Evolutionary conservation across 1,140 invertebrate genomes (phyloP).

Genomic region (Megalopta genalis): DNA sequence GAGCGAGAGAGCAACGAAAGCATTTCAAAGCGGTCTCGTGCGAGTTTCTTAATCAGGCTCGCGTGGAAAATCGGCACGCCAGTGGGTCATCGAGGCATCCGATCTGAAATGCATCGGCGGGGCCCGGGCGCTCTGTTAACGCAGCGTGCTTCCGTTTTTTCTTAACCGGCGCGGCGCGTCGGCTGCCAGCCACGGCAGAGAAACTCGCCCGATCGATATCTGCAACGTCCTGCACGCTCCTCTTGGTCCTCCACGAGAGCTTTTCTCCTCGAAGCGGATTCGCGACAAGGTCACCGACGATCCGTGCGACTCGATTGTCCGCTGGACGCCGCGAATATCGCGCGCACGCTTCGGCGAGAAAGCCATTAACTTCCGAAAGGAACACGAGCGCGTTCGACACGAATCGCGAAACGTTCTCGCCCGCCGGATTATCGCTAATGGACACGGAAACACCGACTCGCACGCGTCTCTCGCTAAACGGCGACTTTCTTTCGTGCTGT

Average conservation of each 20-base stretch:
- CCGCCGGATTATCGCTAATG: background rate
- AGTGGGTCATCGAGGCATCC: background rate
- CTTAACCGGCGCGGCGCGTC: background rate
- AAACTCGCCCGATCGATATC: slow-evolving; percentile 39
- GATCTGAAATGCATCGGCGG: background rate
- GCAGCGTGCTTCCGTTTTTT: slow-evolving; percentile 26
- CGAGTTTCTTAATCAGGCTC: background rate
- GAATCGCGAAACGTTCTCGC: too few relatives aligned
- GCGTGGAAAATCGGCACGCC: slow-evolving; percentile 1
- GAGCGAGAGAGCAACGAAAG: background rate
- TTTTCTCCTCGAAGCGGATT: slow-evolving; percentile 17
- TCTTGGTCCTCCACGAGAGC: background rate
- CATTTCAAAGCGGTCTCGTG: background rate
- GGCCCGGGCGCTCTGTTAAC: slow-evolving; percentile 1
- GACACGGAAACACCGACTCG: background rate
- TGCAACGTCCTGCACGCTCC: background rate
- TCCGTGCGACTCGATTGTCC: background rate
- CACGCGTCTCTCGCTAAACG: background rate
- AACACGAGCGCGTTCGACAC: background rate
- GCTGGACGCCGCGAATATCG: background rate
- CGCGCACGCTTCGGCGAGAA: background rate
- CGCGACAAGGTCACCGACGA: background rate
- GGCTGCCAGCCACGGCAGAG: too few relatives aligned
- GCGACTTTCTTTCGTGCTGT: background rate
- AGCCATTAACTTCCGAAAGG: background rate